Evolutionary conservation across 2,797 vertebrate species (phyloP), one percentile per base, ranked within the genome.

Genomic region (Diplodus sargus): DNA sequence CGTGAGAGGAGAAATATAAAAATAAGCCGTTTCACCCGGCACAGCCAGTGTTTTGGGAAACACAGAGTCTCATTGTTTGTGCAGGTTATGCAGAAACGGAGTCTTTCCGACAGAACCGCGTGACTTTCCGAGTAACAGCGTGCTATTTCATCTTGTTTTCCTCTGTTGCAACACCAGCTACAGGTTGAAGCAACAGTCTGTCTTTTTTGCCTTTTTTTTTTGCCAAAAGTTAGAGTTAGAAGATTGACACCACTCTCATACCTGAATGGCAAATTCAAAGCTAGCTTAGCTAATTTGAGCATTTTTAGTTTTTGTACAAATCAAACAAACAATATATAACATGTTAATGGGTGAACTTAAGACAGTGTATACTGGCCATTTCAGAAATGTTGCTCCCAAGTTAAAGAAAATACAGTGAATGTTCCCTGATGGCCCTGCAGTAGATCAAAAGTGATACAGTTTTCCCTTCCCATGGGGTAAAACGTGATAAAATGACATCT

Each of bases 1-100:
- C 18, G 3, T 12, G 12, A 75, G 72, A 65, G 60, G 14, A 17
- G 28, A 58, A 62, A 51, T 59, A 63, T 48, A 67, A 45, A 52
- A 57, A 69, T 45, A 23, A 5, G 4, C 15, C 2, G 18, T 39
- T 66, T 69, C 56, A 58, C 59, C 28, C 52, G 5, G 13, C 23
- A 39, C 60, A 68, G 22, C 20, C 34, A 23, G 13, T 67, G 39
- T 20, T 72, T 48, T 17, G 22, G 48, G 68, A 12, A 65, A 65
- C 53, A 25, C 34, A 17, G 15, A 34, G 48, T 72, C 6, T 16
- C 4, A 9, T 39, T 7, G 30, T 51, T 42, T 17, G 65, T 18
- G 15, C 42, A 7, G 62, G 42, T 18, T 20, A 3, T 6, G 13
- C 39, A 14, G 15, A 34, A 60, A 15, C 15, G 69, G 22, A 73